These are phyloP conservation scores for Melipona quadrifasciata DNA, from an alignment of 1,140 invertebrate genomes.

Conservation along the genomic window DNA sequence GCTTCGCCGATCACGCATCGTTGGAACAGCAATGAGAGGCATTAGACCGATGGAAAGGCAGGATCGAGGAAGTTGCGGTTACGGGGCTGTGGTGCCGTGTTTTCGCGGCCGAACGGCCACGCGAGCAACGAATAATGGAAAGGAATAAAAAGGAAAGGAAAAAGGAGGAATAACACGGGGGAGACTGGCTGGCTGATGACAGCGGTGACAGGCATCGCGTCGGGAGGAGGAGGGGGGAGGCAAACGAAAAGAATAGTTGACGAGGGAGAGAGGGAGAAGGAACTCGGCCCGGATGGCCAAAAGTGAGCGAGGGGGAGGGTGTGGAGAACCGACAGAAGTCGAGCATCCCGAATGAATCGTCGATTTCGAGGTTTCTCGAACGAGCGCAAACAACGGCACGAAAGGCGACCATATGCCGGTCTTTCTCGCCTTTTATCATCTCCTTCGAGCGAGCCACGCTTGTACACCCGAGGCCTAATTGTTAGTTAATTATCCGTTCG, in stretches of 20 bases:
- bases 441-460: conserved; percentile 37
- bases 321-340: conserved; percentile 44
- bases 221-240: conserved; percentile 13
- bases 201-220: conserved; percentile 51
- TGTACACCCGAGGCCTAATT: conserved; percentile 77
- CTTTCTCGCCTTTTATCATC: conserved; percentile 5
- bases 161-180: conserved; percentile 5
- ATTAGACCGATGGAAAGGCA: conserved; percentile 55
- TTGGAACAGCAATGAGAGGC: conserved; percentile 54
- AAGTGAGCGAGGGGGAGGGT: conserved; percentile 34
- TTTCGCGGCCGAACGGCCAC: conserved; percentile 72
- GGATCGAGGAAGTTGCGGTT: conserved; percentile 72
- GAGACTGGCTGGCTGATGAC: conserved; percentile 17
- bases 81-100: conserved; percentile 68
- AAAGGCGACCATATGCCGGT: conserved; percentile 40
- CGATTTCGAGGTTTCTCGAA: conserved; percentile 60
- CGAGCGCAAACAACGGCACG: background rate
- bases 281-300: conserved; percentile 40
- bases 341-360: conserved; percentile 72
- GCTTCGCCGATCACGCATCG: conserved; percentile 52
- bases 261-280: background rate
- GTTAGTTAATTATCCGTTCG: conserved; percentile 79
- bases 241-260: background rate
- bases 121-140: conserved; percentile 64
- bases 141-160: background rate